These are phyloP conservation scores for Monarcha castaneiventris DNA, from an alignment of 2,113 vertebrate genomes.

Conservation along the genomic window DNA sequence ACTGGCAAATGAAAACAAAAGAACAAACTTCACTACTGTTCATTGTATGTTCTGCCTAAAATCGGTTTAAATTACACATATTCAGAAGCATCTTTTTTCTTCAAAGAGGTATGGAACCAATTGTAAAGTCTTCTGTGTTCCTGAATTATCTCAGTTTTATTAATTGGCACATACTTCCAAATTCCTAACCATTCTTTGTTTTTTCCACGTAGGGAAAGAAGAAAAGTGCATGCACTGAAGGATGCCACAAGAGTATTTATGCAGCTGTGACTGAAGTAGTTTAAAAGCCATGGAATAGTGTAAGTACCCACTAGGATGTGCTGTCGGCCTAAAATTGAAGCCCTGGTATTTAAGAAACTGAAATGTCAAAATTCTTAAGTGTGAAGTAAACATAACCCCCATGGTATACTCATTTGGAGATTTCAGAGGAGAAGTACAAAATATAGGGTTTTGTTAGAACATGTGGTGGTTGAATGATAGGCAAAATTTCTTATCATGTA, in stretches of 20 bases:
- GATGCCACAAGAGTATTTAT: background rate
- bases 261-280: background rate
- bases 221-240: background rate
- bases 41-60: background rate
- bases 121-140: background rate
- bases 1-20: background rate
- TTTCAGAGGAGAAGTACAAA: constrained; percentile 4
- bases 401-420: background rate
- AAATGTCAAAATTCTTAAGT: background rate
- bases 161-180: background rate
- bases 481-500: background rate
- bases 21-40: background rate
- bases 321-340: constrained; percentile 61
- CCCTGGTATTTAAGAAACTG: background rate
- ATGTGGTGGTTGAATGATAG: background rate
- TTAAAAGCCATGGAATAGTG: background rate
- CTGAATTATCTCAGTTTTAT: background rate
- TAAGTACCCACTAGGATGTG: constrained; percentile 64
- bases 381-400: background rate
- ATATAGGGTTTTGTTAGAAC: background rate
- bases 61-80: background rate
- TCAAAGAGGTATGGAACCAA: background rate
- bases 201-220: background rate
- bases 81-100: background rate
- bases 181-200: background rate